These are phyloP conservation scores for Ornithoptera alexandrae DNA, from an alignment of 2,888 invertebrate species.

Conservation along the genomic window DNA sequence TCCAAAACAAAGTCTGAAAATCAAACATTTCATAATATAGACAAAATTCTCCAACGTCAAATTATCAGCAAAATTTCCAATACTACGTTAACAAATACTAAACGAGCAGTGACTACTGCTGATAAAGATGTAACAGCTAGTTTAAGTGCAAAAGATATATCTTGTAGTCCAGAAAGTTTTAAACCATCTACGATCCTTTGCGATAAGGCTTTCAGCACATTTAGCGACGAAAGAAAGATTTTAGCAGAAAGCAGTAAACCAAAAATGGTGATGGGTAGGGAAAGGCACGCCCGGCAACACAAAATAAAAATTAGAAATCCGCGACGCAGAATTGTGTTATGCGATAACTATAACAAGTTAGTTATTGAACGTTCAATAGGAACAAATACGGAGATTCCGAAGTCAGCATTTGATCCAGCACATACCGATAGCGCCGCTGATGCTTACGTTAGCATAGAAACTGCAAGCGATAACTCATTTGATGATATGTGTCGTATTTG, in stretches of 20 bases:
- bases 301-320: constrained; percentile 25
- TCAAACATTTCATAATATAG: constrained; percentile 8
- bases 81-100: not conserved
- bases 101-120: constrained; percentile 29
- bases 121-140: constrained; percentile 58
- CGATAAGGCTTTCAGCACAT: constrained; percentile 19
- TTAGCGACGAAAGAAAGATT: constrained; percentile 6
- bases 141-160: constrained; percentile 53
- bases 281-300: constrained; percentile 22
- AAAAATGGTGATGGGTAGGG: constrained; percentile 9
- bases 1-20: constrained; percentile 1
- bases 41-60: not conserved
- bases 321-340: constrained; percentile 2
- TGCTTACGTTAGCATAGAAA: constrained; percentile 38
- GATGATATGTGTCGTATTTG: constrained; percentile 74
- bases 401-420: constrained; percentile 33
- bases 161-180: constrained; percentile 29
- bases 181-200: not conserved
- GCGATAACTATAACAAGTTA: constrained; percentile 28
- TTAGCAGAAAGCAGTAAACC: constrained; percentile 15
- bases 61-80: constrained; percentile 33
- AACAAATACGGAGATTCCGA: constrained; percentile 42
- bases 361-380: constrained; percentile 36
- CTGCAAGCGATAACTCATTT: constrained; percentile 54
- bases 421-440: constrained; percentile 33